Evolutionary conservation across 2,888 invertebrate genomes (phyloP), one percentile per base, ranked within the genome.

Genomic region (Coecobrya sp.): DNA sequence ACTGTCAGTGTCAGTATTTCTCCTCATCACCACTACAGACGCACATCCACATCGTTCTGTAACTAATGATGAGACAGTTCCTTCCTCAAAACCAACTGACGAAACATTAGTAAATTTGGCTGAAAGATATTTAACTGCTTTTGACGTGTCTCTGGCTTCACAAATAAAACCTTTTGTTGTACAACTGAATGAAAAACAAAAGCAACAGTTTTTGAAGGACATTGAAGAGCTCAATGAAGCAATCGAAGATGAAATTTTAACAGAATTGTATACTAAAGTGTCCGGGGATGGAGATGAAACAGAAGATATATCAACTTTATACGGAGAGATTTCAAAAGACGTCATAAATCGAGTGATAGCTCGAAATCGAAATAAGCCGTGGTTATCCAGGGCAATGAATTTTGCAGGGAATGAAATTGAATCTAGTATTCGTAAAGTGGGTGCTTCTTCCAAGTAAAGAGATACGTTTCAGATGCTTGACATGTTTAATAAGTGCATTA

Each of bases 321-420:
- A 91, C 10, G 92, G 92, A 52, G 19, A 76, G 30, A 89, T 89
- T 65, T 85, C 89, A 27, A 70, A 89, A 79, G 55, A 86, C 55
- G 93, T 93, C 5, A 30, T 93, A 0, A 73, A 84, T 25, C 70
- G 86, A 42, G 87, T 92, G 10, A 42, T 93, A 19, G 42, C 65
- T 4, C 70, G 82, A 36, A 86, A 93, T 30, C 45, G 76, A 68
- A 45, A 55, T 11, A 91, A 87, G 81, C 86, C 86, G 2, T 93
- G 93, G 93, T 68, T 89, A 52, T 25, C 68, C 49, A 49, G 93
- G 45, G 30, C 92, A 19, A 93, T 89, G 89, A 81, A 82, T 22
- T 93, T 93, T 84, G 86, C 86, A 5, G 92, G 93, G 30, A 92
- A 92, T 84, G 92, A 92, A 76, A 84, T 92, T 49, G 84, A 88